Base-by-base conservation (phyloP, 2,888 invertebrate genomes). In the Sipha maydis region DNA sequence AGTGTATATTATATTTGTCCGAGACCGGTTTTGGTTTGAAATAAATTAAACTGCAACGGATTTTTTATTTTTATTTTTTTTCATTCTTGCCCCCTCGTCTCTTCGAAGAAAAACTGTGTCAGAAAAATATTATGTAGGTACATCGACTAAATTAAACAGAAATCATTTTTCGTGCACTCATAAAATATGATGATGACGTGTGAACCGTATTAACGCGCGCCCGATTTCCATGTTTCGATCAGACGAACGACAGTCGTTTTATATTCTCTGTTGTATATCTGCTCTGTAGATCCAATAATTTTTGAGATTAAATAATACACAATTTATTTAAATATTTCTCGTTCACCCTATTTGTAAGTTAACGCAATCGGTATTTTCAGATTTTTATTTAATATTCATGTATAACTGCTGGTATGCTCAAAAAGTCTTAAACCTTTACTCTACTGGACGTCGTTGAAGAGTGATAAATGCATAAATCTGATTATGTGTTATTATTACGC, bases 1-100 rank as follows among this genome's bases (percentile, higher is more conserved):
- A 56, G 41, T 41, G 69, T 48, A 54, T 61, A 79, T 34, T 11
- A 41, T 85, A 85, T 85, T 85, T 67, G 69, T 77, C 34, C n/a
- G 54, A 73, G 34, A 86, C 86, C 86, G 86, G 86, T 86, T 86
- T 54, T 28, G 71, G 25, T 77, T 85, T 34, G 54, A 85, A 85
- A 78, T 79, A 85, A 78, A 86, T 86, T 85, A 78, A 80, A 78
- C 79, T 71, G 71, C 78, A 71, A 85, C 25, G 86, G 41, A 73
- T 86, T 86, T 79, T 85, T 85, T 48, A 21, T n/a, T n/a, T n/a
- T n/a, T n/a, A n/a, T 56, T 85, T 25, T 25, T 25, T 21, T 25
- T 7, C 7, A 21, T 25, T 25, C 61, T 61, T 25, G 21, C 54
- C 69, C 80, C 41, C 56, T n/a, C 31, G 54, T 73, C 56, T 61